Evolutionary conservation across 2,888 invertebrate species (phyloP), one percentile per base, ranked within the genome.

Genomic region (Folsomia manolachei): DNA sequence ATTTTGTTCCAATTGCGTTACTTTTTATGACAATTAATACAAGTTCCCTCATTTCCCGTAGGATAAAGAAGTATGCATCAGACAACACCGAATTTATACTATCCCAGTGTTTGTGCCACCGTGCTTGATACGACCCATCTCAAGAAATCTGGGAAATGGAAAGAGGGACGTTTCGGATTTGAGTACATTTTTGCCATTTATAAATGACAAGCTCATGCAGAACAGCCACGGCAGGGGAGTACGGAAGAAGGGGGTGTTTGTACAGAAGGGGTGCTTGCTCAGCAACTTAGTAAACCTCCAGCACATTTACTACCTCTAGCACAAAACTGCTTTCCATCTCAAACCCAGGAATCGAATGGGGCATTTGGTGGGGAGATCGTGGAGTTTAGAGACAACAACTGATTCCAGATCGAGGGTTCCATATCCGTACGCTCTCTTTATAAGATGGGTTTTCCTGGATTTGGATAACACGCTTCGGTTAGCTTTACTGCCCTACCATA

Each of bases 181-280:
- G 21, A n/a, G 21, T 56, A 21, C 7, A 56, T 56, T 56, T 56
- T 56, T 56, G 56, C 19, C 56, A 56, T 56, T 56, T 56, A 56
- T 56, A 56, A 56, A 56, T 56, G 18, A 56, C 56, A 56, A 56
- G 11, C 56, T 56, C 56, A 56, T 56, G 56, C 56, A 19, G 56
- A 19, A 56, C 56, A 56, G 19, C 18, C 7, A n/a, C n/a, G 7
- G 56, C 39, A 39, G 39, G 39, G 39, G 14, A 4, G 39, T 9
- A 9, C 7, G 14, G 39, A 39, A 4, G 39, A 39, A 9, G 39
- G 14, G 39, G 39, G 39, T 39, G 39, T 39, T 39, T 39, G 14
- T n/a, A 14, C 14, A 39, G 39, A 4, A 39, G 39, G 39, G 39
- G 4, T 39, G 39, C 39, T 39, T 4, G 39, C 39, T 39, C 39